Base-by-base conservation (phyloP, 2,888 invertebrate genomes). In the Oscheius onirici region DNA sequence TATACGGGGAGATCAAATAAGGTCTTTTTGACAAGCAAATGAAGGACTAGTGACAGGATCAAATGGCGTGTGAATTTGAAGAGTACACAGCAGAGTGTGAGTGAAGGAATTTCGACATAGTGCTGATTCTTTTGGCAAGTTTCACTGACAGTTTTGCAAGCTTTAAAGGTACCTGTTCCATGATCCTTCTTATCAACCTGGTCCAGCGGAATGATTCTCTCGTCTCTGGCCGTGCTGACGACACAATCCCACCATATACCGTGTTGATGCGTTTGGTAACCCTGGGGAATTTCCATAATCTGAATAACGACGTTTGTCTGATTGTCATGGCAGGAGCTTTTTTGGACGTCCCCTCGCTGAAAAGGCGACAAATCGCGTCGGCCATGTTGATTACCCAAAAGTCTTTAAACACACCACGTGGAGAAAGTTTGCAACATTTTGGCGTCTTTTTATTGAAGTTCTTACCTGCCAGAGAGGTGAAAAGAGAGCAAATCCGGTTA, bases 201-300 rank as follows among this genome's bases (percentile, higher is more conserved):
- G 20, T 58, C 41, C 3, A 81, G 72, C 3, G 81, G 81, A 22
- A 81, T 78, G 44, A 81, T 54, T 6, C 70, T 72, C 24, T 71
- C 70, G 54, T 79, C 77, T 66, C 75, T 73, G 24, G 65, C 57
- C 26, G 75, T 76, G 57, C 77, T 73, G 6, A 77, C 75, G 10
- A 79, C 73, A 44, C 82, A 82, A 67, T 82, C 82, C 78, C 79
- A 76, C 82, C 80, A 80, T 13, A 82, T 69, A 20, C 82, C 82
- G 65, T 82, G 82, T 54, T 80, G 75, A 51, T 82, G 82, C 11
- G 74, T 70, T 0, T 77, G 54, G 51, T 79, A 76, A 1, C 58
- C 54, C 10, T 72, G 70, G n/a, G 77, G 76, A 40, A 79, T 70
- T 22, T 79, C 80, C n/a, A 74, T 74, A 3, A 80, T 65, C 76